Conservation (phyloP, 2,797 vertebrate genomes). For the Pantherophis vulpinus region DNA sequence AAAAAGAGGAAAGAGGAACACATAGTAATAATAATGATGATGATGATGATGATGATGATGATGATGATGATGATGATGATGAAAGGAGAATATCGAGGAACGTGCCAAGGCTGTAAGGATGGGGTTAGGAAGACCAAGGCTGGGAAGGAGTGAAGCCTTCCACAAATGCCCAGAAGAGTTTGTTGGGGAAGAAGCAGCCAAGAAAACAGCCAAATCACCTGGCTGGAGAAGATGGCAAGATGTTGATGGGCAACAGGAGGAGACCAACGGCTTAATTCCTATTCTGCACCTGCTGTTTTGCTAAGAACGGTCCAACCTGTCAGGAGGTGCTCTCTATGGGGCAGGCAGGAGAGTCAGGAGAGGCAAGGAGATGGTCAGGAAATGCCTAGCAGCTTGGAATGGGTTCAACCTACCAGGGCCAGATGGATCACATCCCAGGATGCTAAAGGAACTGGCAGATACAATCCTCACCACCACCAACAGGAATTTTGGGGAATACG, state of each 20-base stretch:
- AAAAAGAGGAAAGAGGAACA: not conserved
- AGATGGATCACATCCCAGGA: not conserved
- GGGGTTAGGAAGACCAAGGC: not conserved
- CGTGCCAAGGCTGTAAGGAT: not conserved
- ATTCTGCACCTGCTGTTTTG: not conserved
- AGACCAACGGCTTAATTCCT: not conserved
- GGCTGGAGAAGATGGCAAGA: not conserved
- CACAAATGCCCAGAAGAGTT: not conserved
- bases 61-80: too few species aligned
- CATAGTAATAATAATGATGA: not conserved
- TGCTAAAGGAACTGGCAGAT: not conserved
- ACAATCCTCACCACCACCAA: not conserved
- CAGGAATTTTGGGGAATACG: not conserved
- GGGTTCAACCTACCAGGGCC: not conserved
- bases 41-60: too few species aligned
- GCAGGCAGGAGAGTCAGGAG: not conserved
- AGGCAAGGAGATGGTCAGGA: not conserved
- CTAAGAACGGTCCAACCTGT: not conserved
- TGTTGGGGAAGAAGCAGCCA: not conserved
- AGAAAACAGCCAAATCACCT: not conserved
- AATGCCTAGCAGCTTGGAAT: not conserved
- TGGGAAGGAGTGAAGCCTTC: not conserved
- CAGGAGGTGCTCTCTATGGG: not conserved
- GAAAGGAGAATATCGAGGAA: not conserved
- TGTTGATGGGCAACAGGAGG: not conserved